Percentiles rank a stretch among this genome's conserved stretches.
These are phyloP conservation scores for Parotia lawesii DNA, from an alignment of 2,113 vertebrate species.

Conservation along the genomic window DNA sequence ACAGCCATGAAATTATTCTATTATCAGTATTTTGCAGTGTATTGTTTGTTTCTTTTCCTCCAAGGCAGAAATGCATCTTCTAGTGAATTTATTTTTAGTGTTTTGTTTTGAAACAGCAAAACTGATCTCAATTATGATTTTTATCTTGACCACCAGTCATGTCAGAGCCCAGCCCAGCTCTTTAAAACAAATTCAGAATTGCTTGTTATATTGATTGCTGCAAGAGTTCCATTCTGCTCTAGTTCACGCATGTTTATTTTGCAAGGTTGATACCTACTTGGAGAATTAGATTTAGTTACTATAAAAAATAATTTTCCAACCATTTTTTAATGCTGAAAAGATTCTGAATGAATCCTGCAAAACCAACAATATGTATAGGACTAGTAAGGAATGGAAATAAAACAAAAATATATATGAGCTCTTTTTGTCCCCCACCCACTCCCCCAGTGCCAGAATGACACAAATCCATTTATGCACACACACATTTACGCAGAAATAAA, in stretches of 20 bases:
- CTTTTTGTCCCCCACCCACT: neutral
- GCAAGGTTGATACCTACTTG: neutral
- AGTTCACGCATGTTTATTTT: constrained; percentile 7
- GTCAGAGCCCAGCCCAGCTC: neutral
- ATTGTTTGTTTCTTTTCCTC: neutral
- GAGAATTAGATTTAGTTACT: neutral
- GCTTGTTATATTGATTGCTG: constrained; percentile 1
- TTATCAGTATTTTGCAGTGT: neutral
- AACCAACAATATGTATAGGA: neutral
- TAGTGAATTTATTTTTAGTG: neutral
- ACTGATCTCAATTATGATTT: constrained; percentile 4
- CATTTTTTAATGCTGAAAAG: neutral
- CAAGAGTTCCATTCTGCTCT: neutral
- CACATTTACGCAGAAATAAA: constrained; percentile 56
- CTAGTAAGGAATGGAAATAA: neutral
- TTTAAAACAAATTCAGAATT: constrained; percentile 9
- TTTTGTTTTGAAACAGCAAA: constrained; percentile 20
- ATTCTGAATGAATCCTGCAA: neutral
- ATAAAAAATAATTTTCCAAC: neutral
- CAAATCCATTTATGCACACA: constrained; percentile 23
- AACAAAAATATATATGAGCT: neutral
- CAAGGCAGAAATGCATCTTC: neutral
- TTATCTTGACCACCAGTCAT: constrained; percentile 18
- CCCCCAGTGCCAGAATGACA: neutral
- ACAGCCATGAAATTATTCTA: neutral